phyloP scores from a whole-genome alignment of 2,888 invertebrate species.

The Drosophila paracracens region DNA sequence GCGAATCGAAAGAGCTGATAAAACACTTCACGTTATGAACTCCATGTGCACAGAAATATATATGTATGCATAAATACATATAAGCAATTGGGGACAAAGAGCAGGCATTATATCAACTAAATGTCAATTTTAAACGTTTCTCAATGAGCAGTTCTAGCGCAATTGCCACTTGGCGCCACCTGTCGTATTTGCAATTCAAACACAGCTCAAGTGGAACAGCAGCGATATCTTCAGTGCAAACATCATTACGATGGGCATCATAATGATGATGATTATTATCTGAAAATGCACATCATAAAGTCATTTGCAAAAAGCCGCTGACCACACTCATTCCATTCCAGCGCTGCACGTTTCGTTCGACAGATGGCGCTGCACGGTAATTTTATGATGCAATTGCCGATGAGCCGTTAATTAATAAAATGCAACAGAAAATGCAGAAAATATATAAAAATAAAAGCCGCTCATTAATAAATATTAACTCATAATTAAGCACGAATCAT shows the following conservation, averaged over 20 bases:
- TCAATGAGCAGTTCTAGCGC: constrained; percentile 17
- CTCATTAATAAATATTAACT: constrained; percentile 76
- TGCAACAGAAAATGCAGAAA: constrained; percentile 29
- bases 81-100: neutral
- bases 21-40: neutral
- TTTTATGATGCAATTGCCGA: constrained; percentile 59
- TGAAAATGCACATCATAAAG: constrained; percentile 54
- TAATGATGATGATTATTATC: constrained; percentile 34
- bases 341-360: constrained; percentile 46
- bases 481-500: constrained; percentile 63
- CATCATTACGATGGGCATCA: constrained; percentile 21
- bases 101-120: constrained; percentile 3
- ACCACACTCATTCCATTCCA: constrained; percentile 9
- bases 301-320: constrained; percentile 56
- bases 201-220: constrained; percentile 42
- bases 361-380: constrained; percentile 63
- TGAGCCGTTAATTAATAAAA: constrained; percentile 61
- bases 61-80: neutral
- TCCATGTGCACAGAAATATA: neutral
- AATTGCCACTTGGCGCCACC: constrained; percentile 54
- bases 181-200: constrained; percentile 46
- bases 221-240: constrained; percentile 19
- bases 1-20: neutral
- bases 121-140: constrained; percentile 18
- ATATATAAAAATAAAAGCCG: constrained; percentile 22